These are phyloP conservation scores for Trichonephila clavata DNA, from an alignment of 1,140 invertebrate species.

Conservation along the genomic window DNA sequence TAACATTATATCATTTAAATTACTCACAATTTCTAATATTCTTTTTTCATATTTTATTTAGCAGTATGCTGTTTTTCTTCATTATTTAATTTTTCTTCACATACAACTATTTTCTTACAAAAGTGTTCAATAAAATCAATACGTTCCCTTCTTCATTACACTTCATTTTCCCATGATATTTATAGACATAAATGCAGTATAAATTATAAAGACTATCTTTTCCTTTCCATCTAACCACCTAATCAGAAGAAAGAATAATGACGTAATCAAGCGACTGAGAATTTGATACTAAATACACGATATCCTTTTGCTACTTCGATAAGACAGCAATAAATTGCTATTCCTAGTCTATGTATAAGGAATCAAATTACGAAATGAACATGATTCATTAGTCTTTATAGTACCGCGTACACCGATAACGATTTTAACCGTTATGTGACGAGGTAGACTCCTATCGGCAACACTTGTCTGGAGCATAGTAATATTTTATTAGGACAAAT, in stretches of 20 bases:
- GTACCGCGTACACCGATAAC: background rate
- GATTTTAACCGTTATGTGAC: background rate
- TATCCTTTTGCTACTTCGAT: background rate
- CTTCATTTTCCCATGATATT: background rate
- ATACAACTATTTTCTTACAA: background rate
- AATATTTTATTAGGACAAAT: constrained; percentile 73
- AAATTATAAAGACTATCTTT: background rate
- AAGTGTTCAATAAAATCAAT: background rate
- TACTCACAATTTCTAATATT: too few relatives aligned
- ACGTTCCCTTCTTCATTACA: background rate
- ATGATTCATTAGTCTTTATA: constrained; percentile 57
- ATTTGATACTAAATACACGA: background rate
- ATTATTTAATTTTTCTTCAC: too few relatives aligned
- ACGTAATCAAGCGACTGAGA: background rate
- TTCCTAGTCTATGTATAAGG: constrained; percentile 44
- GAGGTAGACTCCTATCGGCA: constrained; percentile 1
- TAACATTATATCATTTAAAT: too few relatives aligned
- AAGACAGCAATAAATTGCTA: constrained; percentile 57
- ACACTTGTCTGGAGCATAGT: constrained; percentile 40
- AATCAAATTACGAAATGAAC: constrained; percentile 65
- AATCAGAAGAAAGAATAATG: background rate
- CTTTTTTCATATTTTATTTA: too few relatives aligned
- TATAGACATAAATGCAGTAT: background rate
- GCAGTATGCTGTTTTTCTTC: too few relatives aligned
- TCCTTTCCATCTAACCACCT: background rate